Conservation (phyloP, 2,888 invertebrate genomes). For the Prosopocoilus inquinatus region DNA sequence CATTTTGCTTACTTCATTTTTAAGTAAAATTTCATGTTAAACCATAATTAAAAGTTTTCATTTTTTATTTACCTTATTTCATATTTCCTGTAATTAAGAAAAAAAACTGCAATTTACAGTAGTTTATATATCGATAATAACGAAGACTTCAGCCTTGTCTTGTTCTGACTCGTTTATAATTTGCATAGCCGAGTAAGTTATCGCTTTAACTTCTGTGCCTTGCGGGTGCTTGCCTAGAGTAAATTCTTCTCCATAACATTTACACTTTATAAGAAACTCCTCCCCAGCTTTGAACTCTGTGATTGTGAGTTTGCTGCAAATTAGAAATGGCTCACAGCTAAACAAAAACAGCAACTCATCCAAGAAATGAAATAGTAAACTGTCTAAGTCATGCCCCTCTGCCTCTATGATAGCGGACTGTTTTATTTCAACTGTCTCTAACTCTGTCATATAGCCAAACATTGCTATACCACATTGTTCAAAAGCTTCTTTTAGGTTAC, state of each 20-base stretch:
- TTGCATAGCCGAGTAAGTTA: slow-evolving; percentile 99
- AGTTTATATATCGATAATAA: slow-evolving; percentile 91
- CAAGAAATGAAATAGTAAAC: slow-evolving; percentile 86
- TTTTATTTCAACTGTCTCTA: slow-evolving; percentile 77
- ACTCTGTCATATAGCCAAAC: slow-evolving; percentile 97
- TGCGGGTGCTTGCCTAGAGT: slow-evolving; percentile 91
- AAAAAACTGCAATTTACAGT: neutral
- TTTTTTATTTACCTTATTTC: too few relatives aligned
- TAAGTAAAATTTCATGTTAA: too few relatives aligned
- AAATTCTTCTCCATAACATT: slow-evolving; percentile 93
- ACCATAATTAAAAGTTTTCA: too few relatives aligned
- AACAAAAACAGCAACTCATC: slow-evolving; percentile 94
- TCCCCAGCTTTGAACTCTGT: slow-evolving; percentile 77
- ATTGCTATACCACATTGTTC: slow-evolving; percentile 94
- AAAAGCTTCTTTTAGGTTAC: slow-evolving; percentile 81
- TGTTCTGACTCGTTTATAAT: slow-evolving; percentile 70
- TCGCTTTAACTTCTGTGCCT: slow-evolving; percentile 98
- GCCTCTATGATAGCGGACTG: slow-evolving; percentile 82
- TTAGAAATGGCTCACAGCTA: slow-evolving; percentile 85
- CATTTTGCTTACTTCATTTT: too few relatives aligned
- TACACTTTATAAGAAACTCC: slow-evolving; percentile 77
- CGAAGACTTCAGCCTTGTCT: slow-evolving; percentile 79
- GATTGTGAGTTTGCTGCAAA: slow-evolving; percentile 84
- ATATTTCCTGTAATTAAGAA: too few relatives aligned
- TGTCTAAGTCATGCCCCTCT: slow-evolving; percentile 83